phyloP scores from a whole-genome alignment of 2,113 vertebrate species.

The Arvicanthis niloticus region DNA sequence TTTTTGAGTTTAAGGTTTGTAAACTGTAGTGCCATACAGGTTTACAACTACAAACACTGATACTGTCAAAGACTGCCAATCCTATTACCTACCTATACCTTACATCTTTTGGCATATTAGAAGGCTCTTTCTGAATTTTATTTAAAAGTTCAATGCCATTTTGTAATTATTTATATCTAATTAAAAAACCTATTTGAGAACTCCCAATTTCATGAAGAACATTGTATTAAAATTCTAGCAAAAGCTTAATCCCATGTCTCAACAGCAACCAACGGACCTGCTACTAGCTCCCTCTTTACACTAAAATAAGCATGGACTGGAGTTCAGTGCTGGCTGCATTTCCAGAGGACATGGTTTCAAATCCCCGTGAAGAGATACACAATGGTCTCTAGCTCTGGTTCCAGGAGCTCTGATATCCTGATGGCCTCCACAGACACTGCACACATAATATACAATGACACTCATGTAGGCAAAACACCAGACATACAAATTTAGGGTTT shows the following conservation, averaged over 20 bases:
- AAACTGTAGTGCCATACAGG: neutral
- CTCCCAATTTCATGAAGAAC: neutral
- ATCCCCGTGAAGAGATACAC: neutral
- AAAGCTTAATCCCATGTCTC: neutral
- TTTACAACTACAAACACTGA: neutral
- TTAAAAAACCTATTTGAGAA: neutral
- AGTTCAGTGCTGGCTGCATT: neutral
- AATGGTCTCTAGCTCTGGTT: neutral
- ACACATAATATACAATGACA: neutral
- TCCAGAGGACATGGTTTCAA: neutral
- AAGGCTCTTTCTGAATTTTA: neutral
- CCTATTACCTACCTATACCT: neutral
- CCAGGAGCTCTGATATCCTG: neutral
- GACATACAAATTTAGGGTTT: neutral
- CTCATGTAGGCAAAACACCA: neutral
- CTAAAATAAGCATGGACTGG: neutral
- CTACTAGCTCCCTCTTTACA: neutral
- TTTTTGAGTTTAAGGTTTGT: neutral
- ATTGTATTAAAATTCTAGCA: neutral
- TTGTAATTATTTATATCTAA: neutral
- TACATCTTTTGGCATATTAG: neutral
- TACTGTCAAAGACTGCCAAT: neutral
- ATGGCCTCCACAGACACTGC: neutral
- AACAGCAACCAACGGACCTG: neutral
- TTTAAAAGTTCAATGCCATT: neutral